Percentiles rank a stretch among this genome's conserved stretches.
These are phyloP conservation scores for Leucophora obtusa DNA, from an alignment of 2,888 invertebrate genomes.

Conservation along the genomic window DNA sequence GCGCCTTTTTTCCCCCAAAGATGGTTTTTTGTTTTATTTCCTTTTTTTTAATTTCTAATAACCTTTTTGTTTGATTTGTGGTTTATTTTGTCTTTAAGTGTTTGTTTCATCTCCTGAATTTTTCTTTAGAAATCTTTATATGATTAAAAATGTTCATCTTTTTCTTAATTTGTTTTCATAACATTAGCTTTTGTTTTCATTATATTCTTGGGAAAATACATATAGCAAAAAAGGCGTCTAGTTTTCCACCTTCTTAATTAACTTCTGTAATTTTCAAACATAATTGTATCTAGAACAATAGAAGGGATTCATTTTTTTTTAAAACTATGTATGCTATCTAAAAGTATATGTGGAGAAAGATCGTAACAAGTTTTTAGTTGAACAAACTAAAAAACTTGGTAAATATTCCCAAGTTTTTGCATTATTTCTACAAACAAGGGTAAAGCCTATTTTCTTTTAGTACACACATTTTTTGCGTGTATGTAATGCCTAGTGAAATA, in stretches of 20 bases:
- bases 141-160: slow-evolving; percentile 9
- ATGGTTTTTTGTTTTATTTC: not conserved
- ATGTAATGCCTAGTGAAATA: too few species aligned
- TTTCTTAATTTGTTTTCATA: slow-evolving; percentile 7
- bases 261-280: slow-evolving; percentile 18
- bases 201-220: not conserved
- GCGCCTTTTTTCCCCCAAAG: slow-evolving; percentile 38
- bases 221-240: slow-evolving; percentile 6
- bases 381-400: too few species aligned
- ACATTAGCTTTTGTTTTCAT: slow-evolving; percentile 19
- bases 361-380: too few species aligned
- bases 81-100: slow-evolving; percentile 29
- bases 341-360: too few species aligned
- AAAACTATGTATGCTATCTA: too few species aligned
- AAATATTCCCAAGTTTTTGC: too few species aligned
- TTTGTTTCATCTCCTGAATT: not conserved
- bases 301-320: too few species aligned
- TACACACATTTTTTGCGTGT: too few species aligned
- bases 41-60: slow-evolving; percentile 11
- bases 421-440: too few species aligned
- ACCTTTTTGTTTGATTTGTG: slow-evolving; percentile 38
- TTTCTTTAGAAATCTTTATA: not conserved
- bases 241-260: slow-evolving; percentile 38
- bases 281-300: not conserved
- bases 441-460: too few species aligned